Evolutionary conservation across 1,140 invertebrate species (phyloP).

Genomic region (fruit fly (Drosophila melanogaster)): Release_6_plus_ISO1_MT NC_004354.4:11661501-11662000

Average conservation of each 20-base stretch:
- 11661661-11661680: not conserved
- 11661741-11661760: too few relatives aligned
- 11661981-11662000: slow-evolving; percentile 48
- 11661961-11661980: slow-evolving; percentile 53
- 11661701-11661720: too few relatives aligned
- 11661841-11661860: slow-evolving; percentile 57
- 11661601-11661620: not conserved
- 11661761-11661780: not conserved
- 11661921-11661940: slow-evolving; percentile 37
- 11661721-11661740: not conserved
- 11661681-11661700: not conserved
- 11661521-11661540: slow-evolving; percentile 41
- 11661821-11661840: slow-evolving; percentile 49
- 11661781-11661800: not conserved
- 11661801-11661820: slow-evolving; percentile 34
- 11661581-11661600: slow-evolving; percentile 7
- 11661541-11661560: slow-evolving; percentile 34
- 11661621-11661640: not conserved
- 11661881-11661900: slow-evolving; percentile 33
- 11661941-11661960: slow-evolving; percentile 54
- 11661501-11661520: slow-evolving; percentile 68
- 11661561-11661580: slow-evolving; percentile 20
- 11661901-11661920: slow-evolving; percentile 17
- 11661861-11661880: slow-evolving; percentile 65
- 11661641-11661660: not conserved